phyloP scores from a whole-genome alignment of 1,140 invertebrate species.

The Neomicropteryx cornuta region DNA sequence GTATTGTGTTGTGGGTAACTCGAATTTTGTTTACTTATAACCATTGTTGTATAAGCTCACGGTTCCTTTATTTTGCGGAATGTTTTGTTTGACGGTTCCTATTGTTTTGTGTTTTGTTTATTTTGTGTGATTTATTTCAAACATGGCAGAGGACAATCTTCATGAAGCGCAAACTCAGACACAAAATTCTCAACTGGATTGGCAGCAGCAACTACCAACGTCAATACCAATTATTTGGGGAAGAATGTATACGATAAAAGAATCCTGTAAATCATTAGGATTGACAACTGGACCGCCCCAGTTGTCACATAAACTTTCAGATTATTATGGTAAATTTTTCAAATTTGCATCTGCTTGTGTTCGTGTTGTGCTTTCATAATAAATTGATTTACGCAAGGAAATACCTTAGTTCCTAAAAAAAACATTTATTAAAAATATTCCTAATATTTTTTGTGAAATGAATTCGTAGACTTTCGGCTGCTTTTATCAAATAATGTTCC shows the following conservation, averaged over 20 bases:
- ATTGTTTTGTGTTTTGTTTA: slow-evolving; percentile 4
- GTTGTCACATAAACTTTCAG: slow-evolving; percentile 14
- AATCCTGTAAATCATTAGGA: slow-evolving; percentile 16
- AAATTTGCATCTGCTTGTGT: not conserved
- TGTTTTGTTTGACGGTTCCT: not conserved
- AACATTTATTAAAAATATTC: slow-evolving; percentile 4
- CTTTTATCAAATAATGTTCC: slow-evolving; percentile 9
- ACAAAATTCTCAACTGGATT: slow-evolving; percentile 35
- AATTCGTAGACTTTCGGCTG: slow-evolving; percentile 8
- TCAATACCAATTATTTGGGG: slow-evolving; percentile 35
- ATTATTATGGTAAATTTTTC: slow-evolving; percentile 28
- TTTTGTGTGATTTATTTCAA: not conserved
- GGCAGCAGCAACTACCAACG: slow-evolving; percentile 26
- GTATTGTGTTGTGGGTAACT: not conserved
- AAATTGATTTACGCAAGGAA: no score
- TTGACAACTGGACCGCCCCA: slow-evolving; percentile 22
- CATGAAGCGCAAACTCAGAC: slow-evolving; percentile 34
- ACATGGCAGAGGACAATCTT: slow-evolving; percentile 23
- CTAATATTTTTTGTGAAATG: slow-evolving; percentile 1
- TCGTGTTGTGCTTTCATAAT: no score
- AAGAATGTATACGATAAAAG: slow-evolving; percentile 28
- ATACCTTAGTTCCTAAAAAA: no score
- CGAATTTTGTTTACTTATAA: not conserved
- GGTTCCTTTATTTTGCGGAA: not conserved
- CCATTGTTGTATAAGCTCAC: not conserved